These are phyloP conservation scores for Acleris emargana DNA, from an alignment of 2,888 invertebrate genomes.

Conservation along the genomic window DNA sequence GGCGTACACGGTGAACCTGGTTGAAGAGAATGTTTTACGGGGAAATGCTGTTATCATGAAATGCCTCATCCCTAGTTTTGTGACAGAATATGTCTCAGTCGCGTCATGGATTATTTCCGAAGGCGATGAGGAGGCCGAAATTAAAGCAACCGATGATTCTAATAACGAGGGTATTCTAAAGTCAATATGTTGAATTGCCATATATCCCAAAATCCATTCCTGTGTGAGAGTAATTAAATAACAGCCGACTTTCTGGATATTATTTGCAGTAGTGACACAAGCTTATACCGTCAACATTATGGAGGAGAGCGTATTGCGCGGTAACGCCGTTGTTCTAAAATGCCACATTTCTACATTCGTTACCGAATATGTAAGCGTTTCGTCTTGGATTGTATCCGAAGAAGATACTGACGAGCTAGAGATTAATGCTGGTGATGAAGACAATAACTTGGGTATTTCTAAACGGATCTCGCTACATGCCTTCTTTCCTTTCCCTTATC, in stretches of 20 bases:
- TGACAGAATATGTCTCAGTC: slow-evolving; percentile 92
- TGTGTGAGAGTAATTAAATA: slow-evolving; percentile 1
- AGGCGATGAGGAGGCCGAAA: slow-evolving; percentile 65
- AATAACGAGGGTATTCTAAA: slow-evolving; percentile 61
- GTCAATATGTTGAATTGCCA: slow-evolving; percentile 9
- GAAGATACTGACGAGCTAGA: slow-evolving; percentile 75
- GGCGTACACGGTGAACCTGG: slow-evolving; percentile 91
- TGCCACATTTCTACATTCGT: slow-evolving; percentile 97
- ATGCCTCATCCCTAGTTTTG: slow-evolving; percentile 93
- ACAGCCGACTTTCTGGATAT: slow-evolving; percentile 45
- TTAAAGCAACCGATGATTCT: slow-evolving; percentile 59
- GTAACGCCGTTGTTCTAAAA: slow-evolving; percentile 95
- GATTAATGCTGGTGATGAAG: slow-evolving; percentile 68
- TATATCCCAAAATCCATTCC: slow-evolving; percentile 32
- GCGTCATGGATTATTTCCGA: slow-evolving; percentile 91
- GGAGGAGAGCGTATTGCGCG: slow-evolving; percentile 95
- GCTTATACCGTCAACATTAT: slow-evolving; percentile 94
- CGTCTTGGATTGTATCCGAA: slow-evolving; percentile 93
- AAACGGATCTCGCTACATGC: slow-evolving; percentile 16
- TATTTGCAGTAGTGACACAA: slow-evolving; percentile 92
- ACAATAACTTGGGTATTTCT: slow-evolving; percentile 66
- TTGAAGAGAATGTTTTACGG: slow-evolving; percentile 92
- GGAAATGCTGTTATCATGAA: slow-evolving; percentile 92
- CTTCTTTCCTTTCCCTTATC: slow-evolving; percentile 28
- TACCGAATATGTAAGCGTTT: slow-evolving; percentile 94